These are phyloP conservation scores for Eupithecia exiguata DNA, from an alignment of 2,888 invertebrate species.

Conservation along the genomic window DNA sequence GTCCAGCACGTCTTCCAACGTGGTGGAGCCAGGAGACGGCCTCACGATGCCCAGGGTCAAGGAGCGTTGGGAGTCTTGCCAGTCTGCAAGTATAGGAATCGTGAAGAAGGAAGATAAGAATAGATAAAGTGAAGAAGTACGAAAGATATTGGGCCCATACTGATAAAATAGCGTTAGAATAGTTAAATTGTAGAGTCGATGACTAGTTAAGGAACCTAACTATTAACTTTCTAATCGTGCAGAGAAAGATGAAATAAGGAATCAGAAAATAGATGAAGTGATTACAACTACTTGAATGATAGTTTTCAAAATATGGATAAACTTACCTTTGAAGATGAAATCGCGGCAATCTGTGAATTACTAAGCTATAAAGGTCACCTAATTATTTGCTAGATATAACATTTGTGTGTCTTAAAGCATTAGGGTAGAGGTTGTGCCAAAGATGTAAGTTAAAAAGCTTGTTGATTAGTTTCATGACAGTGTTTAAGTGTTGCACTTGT, in stretches of 20 bases:
- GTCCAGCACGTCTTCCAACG: conserved; percentile 96
- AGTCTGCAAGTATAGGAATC: conserved; percentile 70
- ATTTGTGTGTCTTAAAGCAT: conserved; percentile 12
- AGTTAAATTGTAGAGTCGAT: background rate
- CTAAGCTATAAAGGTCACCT: conserved; percentile 11
- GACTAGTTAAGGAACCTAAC: background rate
- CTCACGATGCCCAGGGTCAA: conserved; percentile 83
- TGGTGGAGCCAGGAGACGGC: conserved; percentile 92
- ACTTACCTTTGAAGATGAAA: conserved; percentile 24
- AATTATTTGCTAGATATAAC: conserved; percentile 1
- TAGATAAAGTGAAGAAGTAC: conserved; percentile 11
- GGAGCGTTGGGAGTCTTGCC: conserved; percentile 79
- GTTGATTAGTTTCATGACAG: conserved; percentile 6
- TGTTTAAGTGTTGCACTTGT: background rate
- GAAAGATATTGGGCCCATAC: conserved; percentile 4
- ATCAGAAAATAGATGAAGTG: background rate
- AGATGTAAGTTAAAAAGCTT: conserved; percentile 5
- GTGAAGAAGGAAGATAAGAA: conserved; percentile 27
- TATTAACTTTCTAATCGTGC: conserved; percentile 5
- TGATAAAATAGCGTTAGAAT: background rate
- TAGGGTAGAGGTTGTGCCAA: conserved; percentile 1
- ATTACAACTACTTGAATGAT: background rate
- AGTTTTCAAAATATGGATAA: conserved; percentile 7
- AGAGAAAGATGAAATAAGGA: background rate
- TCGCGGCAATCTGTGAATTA: conserved; percentile 27